Evolutionary conservation across 1,140 invertebrate species (phyloP), one percentile per base, ranked within the genome.

Genomic region (Pogonomyrmex californicus): DNA sequence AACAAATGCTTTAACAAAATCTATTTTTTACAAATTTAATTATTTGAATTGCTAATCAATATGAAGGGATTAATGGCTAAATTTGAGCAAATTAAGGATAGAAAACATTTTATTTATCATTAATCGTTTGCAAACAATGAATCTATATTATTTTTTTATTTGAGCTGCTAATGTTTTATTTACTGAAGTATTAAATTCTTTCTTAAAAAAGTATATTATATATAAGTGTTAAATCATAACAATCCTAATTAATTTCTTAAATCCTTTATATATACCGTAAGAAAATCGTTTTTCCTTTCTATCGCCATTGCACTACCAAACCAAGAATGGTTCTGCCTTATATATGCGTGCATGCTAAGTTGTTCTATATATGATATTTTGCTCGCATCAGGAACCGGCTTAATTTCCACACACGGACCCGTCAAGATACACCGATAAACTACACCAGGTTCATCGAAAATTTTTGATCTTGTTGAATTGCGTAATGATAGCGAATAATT

Each of bases 251-350:
- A 23, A 76, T 30, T 58, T 7, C 14, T 56, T 6, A 62, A 41
- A 82, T 17, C 9, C 33, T 60, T 62, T 44, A 7, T 36, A 2
- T 12, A 79, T 75, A 92, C 92, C 23, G 91, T 92, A 30, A 93
- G 66, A 33, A 90, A 44, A 36, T 66, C 85, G 68, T 63, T 82
- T n/a, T 30, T 30, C 30, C 70, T 56, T 4, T 92, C 77, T 65
- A 92, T 65, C 10, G 88, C 73, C 47, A 93, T 88, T 30, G 92
- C 89, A 14, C 78, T 86, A 4, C 93, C 93, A 56, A 93, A 93
- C 92, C 93, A 93, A 2, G 89, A 85, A 14, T 82, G 23, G n/a
- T 86, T 60, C 30, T 91, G 88, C 33, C 49, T 76, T 62, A 91
- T 75, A 3, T 76, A 2, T 1, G 62, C 75, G 3, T 86, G 38